Evolutionary conservation across 1,140 invertebrate genomes (phyloP).

Genomic region (Heliconius himera): DNA sequence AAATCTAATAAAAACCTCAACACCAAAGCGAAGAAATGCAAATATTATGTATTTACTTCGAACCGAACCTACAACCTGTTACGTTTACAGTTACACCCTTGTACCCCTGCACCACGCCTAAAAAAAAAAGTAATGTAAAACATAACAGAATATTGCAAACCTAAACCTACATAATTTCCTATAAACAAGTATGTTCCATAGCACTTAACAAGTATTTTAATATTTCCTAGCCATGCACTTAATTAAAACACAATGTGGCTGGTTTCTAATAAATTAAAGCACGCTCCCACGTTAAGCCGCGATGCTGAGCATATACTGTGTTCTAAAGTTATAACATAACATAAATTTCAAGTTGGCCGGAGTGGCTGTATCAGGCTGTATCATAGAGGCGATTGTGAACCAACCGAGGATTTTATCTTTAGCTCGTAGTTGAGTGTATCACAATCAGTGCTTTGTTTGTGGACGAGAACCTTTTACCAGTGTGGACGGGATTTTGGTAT

Average conservation of each 20-base stretch:
- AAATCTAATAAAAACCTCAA: too few relatives aligned
- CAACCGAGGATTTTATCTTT: slow-evolving; percentile 15
- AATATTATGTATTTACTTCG: too few relatives aligned
- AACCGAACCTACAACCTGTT: too few relatives aligned
- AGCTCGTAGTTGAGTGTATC: slow-evolving; percentile 20
- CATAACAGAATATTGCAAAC: too few relatives aligned
- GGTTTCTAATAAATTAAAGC: slow-evolving; percentile 44
- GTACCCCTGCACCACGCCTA: too few relatives aligned
- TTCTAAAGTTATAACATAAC: slow-evolving; percentile 51
- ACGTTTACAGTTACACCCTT: too few relatives aligned
- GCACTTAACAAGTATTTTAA: slow-evolving; percentile 1
- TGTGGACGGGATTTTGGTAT: not conserved
- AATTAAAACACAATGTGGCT: slow-evolving; percentile 14
- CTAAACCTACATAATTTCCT: not conserved
- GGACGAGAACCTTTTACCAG: not conserved
- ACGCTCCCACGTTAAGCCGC: slow-evolving; percentile 44
- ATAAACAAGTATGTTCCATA: not conserved
- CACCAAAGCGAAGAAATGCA: too few relatives aligned
- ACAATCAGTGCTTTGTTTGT: slow-evolving; percentile 8
- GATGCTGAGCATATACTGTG: slow-evolving; percentile 39
- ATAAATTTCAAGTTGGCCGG: slow-evolving; percentile 54
- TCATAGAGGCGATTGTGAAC: slow-evolving; percentile 12
- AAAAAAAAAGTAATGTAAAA: too few relatives aligned
- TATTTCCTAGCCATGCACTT: slow-evolving; percentile 10
- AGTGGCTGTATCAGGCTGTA: slow-evolving; percentile 36